phyloP scores from a whole-genome alignment of 2,888 invertebrate species.

The Anarsia innoxiella region DNA sequence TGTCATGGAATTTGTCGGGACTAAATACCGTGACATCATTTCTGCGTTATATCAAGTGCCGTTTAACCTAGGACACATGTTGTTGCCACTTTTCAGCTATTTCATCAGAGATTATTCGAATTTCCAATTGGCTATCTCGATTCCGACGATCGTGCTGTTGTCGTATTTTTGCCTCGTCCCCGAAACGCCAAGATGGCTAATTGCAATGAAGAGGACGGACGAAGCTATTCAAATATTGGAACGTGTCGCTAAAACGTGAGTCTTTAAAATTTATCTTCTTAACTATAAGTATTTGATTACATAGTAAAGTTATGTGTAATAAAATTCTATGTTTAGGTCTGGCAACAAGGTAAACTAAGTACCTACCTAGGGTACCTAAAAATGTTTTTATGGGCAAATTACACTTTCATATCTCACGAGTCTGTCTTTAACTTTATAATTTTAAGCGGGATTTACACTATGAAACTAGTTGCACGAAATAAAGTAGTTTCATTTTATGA shows the following conservation, averaged over 20 bases:
- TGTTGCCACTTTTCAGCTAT: conserved; percentile 77
- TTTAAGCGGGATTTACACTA: too few species aligned
- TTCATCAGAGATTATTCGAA: conserved; percentile 78
- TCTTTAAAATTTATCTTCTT: too few species aligned
- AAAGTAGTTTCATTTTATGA: too few species aligned
- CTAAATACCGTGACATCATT: conserved; percentile 68
- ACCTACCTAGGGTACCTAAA: too few species aligned
- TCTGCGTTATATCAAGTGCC: conserved; percentile 81
- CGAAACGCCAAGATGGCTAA: conserved; percentile 87
- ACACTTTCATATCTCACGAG: too few species aligned
- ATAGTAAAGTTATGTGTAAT: too few species aligned
- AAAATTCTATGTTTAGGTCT: too few species aligned
- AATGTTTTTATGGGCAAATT: too few species aligned
- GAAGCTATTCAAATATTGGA: conserved; percentile 78
- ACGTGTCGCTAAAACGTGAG: conserved; percentile 76
- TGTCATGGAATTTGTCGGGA: conserved; percentile 80
- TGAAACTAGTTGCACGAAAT: too few species aligned
- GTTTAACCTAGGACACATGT: conserved; percentile 80
- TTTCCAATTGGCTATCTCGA: conserved; percentile 79
- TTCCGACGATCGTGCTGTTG: conserved; percentile 74
- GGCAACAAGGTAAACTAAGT: too few species aligned
- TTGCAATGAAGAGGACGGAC: conserved; percentile 80
- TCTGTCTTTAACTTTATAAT: too few species aligned
- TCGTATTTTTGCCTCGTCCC: conserved; percentile 81
- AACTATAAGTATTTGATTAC: too few species aligned